Evolutionary conservation across 92 coral and sea anemone species (phyloP).

Genomic region (Zoanthus solanderi): DNA sequence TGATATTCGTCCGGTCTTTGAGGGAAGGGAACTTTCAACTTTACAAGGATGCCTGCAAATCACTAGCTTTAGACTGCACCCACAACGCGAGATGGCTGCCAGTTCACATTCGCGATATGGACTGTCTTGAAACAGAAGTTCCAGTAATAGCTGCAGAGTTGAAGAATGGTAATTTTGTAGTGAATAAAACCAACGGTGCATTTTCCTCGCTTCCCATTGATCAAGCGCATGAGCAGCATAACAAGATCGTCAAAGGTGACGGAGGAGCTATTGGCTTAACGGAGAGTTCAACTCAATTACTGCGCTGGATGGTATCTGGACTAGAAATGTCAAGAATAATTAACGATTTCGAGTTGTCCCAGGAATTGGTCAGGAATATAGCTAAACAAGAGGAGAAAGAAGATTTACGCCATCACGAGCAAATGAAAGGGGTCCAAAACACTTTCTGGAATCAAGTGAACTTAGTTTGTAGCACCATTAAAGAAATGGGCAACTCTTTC

Average conservation of each 20-base stretch:
- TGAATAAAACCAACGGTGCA: slow-evolving; percentile 48
- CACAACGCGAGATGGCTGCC: slow-evolving; percentile 72
- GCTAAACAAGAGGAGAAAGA: slow-evolving; percentile 38
- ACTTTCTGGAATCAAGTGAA: slow-evolving; percentile 44
- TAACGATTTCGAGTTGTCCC: slow-evolving; percentile 22
- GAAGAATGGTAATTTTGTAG: slow-evolving; percentile 65
- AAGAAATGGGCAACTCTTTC: slow-evolving; percentile 65
- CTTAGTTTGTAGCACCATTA: slow-evolving; percentile 2
- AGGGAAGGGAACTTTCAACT: slow-evolving; percentile 50
- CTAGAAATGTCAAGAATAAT: slow-evolving; percentile 52
- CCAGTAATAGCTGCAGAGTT: slow-evolving; percentile 63
- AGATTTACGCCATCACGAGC: slow-evolving; percentile 17
- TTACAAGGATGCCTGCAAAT: slow-evolving; percentile 45
- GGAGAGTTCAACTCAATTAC: slow-evolving; percentile 5
- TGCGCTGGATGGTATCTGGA: slow-evolving; percentile 65
- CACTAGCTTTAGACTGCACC: slow-evolving; percentile 57
- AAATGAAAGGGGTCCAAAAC: slow-evolving; percentile 28
- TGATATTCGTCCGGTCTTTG: slow-evolving; percentile 40
- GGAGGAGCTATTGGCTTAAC: slow-evolving; percentile 18
- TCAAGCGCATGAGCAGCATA: slow-evolving; percentile 62
- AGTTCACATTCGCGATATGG: slow-evolving; percentile 72
- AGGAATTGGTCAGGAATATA: slow-evolving; percentile 26
- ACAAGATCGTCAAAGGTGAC: slow-evolving; percentile 40
- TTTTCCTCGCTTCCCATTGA: slow-evolving; percentile 55
- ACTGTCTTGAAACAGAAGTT: slow-evolving; percentile 36